Conservation (phyloP, 2,797 vertebrate genomes). For the Cyclura pinguis region DNA sequence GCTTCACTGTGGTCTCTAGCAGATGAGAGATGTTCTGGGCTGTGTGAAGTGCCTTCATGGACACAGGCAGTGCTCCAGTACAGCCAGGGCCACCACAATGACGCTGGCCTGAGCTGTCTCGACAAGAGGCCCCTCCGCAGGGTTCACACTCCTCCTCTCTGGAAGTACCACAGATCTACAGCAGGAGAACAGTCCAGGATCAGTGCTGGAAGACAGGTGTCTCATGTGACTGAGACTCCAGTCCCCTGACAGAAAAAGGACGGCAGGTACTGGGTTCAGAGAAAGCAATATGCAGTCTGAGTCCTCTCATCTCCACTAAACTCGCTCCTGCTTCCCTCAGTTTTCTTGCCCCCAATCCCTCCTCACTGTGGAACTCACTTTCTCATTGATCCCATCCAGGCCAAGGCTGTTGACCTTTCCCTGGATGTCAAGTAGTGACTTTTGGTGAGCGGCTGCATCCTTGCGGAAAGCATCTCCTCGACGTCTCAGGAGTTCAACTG, state of each 20-base stretch:
- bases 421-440: slow-evolving; percentile 80
- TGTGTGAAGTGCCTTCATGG: slow-evolving; percentile 72
- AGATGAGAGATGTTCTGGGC: slow-evolving; percentile 72
- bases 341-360: neutral
- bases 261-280: neutral
- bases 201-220: neutral
- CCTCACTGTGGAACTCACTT: slow-evolving; percentile 68
- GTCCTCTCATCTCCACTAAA: neutral
- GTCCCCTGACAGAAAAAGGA: neutral
- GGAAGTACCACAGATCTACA: slow-evolving; percentile 70
- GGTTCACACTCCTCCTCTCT: slow-evolving; percentile 76
- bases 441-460: slow-evolving; percentile 74
- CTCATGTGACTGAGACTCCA: neutral
- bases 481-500: slow-evolving; percentile 72
- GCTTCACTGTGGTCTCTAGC: slow-evolving; percentile 76
- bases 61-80: slow-evolving; percentile 80
- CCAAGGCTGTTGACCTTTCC: slow-evolving; percentile 77
- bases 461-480: slow-evolving; percentile 72
- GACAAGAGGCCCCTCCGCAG: slow-evolving; percentile 87
- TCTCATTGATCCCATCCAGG: slow-evolving; percentile 79
- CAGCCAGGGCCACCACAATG: slow-evolving; percentile 84
- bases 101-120: slow-evolving; percentile 69
- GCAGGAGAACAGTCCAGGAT: neutral
- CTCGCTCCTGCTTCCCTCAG: neutral
- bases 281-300: neutral